Base-by-base conservation (phyloP, 2,797 vertebrate genomes). In the Cyclura pinguis region DNA sequence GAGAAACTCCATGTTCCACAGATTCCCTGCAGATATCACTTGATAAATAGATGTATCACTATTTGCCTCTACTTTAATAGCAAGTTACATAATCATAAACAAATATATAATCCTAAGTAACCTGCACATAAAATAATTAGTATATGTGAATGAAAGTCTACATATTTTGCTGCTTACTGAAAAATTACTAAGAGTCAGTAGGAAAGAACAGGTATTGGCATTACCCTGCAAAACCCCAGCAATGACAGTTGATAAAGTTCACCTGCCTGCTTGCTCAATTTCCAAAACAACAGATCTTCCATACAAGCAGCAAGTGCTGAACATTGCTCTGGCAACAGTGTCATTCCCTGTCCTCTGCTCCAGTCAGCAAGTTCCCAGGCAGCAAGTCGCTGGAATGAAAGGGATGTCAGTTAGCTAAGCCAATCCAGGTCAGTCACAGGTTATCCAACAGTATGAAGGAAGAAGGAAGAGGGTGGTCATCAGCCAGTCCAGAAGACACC, bases 51-150 rank as follows among this genome's bases (percentile, higher is more conserved):
- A 32, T 27, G 14, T 73, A 38, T 38, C 69, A 35, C n/a, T 57
- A 73, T 32, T 88, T 74, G 52, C 55, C 50, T 74, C 16, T 85
- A 74, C 32, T 67, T 78, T 84, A 78, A 77, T 22, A 55, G 78
- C 35, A 42, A 80, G 50, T 80, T 85, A 38, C 20, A 64, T 8
- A 84, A 69, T 32, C 29, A 69, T 13, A 32, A 69, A 47, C 42
- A 47, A 47, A 47, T 47, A 47, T 47, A 47, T 47, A 47, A 47
- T 47, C 42, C 42, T 47, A 47, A 47, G 42, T 47, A 47, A 47
- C 4, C 42, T 89, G 47, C 59, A 78, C 22, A 64, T 29, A 84
- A 42, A 83, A 62, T 84, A 47, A 50, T 52, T 81, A 27, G 55
- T 6, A 78, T 78, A 16, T n/a, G 4, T 73, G 67, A 13, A 69